Percentiles rank a stretch among this genome's conserved stretches.
Evolutionary conservation across 2,797 vertebrate genomes (phyloP).

Genomic region (Leptodactylus fallax): DNA sequence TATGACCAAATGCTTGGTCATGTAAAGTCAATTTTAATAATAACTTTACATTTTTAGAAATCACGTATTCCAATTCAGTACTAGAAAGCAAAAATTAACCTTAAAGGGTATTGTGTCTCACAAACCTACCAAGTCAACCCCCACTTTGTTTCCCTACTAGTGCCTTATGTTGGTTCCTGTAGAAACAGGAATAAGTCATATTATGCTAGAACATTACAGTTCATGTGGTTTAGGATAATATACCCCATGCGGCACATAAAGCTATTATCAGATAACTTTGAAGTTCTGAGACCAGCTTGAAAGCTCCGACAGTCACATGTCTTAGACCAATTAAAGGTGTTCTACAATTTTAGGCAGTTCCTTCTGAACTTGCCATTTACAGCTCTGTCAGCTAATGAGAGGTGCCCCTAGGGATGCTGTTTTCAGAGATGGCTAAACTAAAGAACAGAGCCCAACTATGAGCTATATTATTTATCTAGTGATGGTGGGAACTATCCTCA

Average conservation of each 20-base stretch:
- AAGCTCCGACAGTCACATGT: background rate
- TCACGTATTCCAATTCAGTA: no score
- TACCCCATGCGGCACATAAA: background rate
- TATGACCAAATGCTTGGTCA: no score
- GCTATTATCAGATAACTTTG: background rate
- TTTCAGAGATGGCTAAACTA: background rate
- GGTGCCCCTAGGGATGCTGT: background rate
- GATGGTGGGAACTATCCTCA: background rate
- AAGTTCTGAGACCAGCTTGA: background rate
- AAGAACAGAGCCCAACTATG: background rate
- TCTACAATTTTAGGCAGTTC: background rate
- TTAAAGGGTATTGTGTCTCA: no score
- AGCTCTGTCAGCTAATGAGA: background rate
- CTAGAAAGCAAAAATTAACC: no score
- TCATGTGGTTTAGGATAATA: background rate
- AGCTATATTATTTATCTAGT: background rate
- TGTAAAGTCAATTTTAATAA: no score
- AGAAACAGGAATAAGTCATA: background rate
- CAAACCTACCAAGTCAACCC: no score
- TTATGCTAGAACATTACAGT: background rate
- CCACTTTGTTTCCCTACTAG: background rate
- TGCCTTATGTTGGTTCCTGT: background rate
- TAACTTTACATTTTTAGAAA: no score
- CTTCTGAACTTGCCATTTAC: background rate
- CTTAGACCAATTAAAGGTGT: background rate